Evolutionary conservation across 2,113 vertebrate genomes (phyloP).

Genomic region (Sylvietta virens): DNA sequence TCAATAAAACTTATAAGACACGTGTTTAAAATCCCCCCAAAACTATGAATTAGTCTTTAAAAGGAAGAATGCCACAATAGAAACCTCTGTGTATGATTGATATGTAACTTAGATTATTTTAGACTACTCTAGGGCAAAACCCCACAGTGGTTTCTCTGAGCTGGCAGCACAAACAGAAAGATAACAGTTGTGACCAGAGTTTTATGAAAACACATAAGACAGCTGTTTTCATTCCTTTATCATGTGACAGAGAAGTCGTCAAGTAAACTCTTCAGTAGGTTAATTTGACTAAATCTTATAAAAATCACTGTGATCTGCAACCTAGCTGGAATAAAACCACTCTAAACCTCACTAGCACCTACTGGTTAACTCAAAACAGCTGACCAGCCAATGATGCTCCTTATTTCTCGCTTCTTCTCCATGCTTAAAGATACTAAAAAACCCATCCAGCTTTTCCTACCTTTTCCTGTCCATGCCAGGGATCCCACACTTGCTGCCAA

Average conservation of each 20-base stretch:
- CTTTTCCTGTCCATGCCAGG: not conserved
- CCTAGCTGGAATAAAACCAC: not conserved
- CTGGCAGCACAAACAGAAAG: not conserved
- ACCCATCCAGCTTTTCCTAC: not conserved
- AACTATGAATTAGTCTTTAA: not conserved
- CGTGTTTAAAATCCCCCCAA: not conserved
- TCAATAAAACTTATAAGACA: not conserved
- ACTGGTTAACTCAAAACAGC: not conserved
- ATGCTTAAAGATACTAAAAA: not conserved
- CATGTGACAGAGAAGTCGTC: not conserved
- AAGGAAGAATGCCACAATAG: not conserved
- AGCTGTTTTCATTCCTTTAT: not conserved
- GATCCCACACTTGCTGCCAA: not conserved
- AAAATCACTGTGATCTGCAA: not conserved
- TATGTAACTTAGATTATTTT: not conserved
- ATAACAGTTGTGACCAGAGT: not conserved
- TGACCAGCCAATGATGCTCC: rapidly evolving
- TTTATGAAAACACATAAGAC: not conserved
- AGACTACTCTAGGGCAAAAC: not conserved
- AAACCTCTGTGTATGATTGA: not conserved
- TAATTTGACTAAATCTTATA: not conserved
- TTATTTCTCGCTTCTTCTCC: not conserved
- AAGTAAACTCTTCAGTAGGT: not conserved
- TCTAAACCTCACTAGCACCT: not conserved
- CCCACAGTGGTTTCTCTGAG: not conserved